Conservation (phyloP, 1,140 invertebrate genomes). For the Rhyacophila brunnea region DNA sequence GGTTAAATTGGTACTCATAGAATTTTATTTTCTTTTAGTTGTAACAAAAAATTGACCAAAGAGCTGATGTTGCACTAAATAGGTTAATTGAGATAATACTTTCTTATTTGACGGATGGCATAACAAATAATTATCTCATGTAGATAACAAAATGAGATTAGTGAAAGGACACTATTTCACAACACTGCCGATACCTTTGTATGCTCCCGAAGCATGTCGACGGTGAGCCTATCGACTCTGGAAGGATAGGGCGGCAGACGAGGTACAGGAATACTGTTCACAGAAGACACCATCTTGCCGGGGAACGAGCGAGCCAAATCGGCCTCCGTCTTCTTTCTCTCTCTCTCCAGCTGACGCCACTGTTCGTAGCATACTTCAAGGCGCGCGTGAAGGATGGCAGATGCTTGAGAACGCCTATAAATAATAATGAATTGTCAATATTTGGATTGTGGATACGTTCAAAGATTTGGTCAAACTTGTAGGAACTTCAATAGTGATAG, state of each 20-base stretch:
- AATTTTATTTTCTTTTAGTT: too few species aligned
- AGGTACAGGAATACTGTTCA: constrained; percentile 79
- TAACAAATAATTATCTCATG: too few species aligned
- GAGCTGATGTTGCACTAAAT: too few species aligned
- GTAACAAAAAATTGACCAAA: too few species aligned
- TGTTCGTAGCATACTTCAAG: constrained; percentile 82
- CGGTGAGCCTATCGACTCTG: constrained; percentile 77
- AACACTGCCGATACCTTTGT: constrained; percentile 56
- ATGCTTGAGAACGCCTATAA: constrained; percentile 56
- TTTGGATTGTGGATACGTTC: too few species aligned
- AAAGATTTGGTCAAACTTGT: too few species aligned
- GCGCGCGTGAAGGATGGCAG: constrained; percentile 68
- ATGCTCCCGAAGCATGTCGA: constrained; percentile 81
- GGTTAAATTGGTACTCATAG: too few species aligned
- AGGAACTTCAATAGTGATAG: too few species aligned
- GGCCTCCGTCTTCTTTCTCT: constrained; percentile 83
- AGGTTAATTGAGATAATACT: too few species aligned
- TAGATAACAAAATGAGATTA: too few species aligned
- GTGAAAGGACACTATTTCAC: too few species aligned
- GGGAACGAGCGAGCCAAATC: constrained; percentile 77
- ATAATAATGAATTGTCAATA: neutral
- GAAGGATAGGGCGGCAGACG: constrained; percentile 78
- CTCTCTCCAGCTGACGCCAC: constrained; percentile 78
- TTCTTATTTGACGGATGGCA: too few species aligned
- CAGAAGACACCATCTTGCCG: constrained; percentile 76